phyloP scores from a whole-genome alignment of 2,797 vertebrate species.

The Petrocephalus schoutedeni region DNA sequence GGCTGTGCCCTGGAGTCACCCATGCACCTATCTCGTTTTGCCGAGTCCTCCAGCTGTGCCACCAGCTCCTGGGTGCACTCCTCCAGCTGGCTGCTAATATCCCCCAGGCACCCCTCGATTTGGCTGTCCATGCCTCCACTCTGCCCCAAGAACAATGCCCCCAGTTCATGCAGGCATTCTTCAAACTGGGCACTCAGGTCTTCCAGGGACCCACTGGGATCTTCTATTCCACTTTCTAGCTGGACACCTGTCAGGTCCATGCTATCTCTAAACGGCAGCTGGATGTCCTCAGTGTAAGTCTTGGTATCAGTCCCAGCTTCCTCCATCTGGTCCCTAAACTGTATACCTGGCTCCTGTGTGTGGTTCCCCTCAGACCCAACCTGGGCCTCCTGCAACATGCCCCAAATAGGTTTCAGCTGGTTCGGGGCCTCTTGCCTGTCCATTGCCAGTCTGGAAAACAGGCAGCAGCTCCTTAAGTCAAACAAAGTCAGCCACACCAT shows the following conservation, averaged over 20 bases:
- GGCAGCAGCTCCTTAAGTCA: not conserved
- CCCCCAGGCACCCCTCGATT: conserved; percentile 59
- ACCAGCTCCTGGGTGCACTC: conserved; percentile 55
- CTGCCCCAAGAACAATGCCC: conserved; percentile 70
- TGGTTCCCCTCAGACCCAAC: conserved; percentile 47
- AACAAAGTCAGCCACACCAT: not conserved
- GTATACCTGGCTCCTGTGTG: conserved; percentile 29
- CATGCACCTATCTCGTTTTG: not conserved
- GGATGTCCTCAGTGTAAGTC: conserved; percentile 39
- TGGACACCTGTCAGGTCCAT: conserved; percentile 30
- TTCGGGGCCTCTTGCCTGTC: conserved; percentile 49
- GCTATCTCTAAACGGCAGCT: conserved; percentile 51
- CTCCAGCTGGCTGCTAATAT: conserved; percentile 53
- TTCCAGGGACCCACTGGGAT: conserved; percentile 43
- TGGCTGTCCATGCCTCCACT: conserved; percentile 54
- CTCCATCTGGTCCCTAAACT: conserved; percentile 31
- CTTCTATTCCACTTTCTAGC: conserved; percentile 35
- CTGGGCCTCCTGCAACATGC: conserved; percentile 21
- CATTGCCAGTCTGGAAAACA: conserved; percentile 22
- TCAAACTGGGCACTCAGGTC: conserved; percentile 64
- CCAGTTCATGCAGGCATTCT: conserved; percentile 74
- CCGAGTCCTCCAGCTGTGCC: conserved; percentile 23
- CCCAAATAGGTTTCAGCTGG: conserved; percentile 25
- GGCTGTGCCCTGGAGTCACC: conserved; percentile 25
- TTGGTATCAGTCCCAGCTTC: conserved; percentile 27